Percentiles rank a stretch among this genome's conserved stretches.
Conservation (phyloP, 2,888 invertebrate genomes). For the Andrena marginata region DNA sequence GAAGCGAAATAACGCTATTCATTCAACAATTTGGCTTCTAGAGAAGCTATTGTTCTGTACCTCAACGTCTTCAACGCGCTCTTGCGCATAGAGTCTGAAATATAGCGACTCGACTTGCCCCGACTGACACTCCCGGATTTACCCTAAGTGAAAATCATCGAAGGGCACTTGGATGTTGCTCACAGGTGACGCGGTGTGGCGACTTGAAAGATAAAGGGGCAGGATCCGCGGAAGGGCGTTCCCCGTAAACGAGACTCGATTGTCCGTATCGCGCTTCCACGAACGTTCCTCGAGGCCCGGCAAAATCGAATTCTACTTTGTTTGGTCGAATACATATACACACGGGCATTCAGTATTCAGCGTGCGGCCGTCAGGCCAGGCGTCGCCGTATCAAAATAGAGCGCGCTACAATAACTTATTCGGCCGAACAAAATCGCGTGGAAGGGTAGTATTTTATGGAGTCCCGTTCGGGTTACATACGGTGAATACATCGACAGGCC, state of each 20-base stretch:
- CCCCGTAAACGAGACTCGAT: constrained; percentile 73
- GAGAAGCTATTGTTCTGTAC: no score
- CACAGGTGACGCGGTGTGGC: constrained; percentile 30
- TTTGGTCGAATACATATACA: constrained; percentile 73
- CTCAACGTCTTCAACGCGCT: no score
- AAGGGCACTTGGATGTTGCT: neutral
- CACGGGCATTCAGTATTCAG: constrained; percentile 80
- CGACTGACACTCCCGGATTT: no score
- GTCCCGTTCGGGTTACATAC: constrained; percentile 83
- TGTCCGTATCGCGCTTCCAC: constrained; percentile 71
- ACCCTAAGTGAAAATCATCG: no score
- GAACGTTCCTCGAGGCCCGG: constrained; percentile 56
- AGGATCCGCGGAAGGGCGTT: constrained; percentile 58
- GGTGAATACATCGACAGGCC: constrained; percentile 83
- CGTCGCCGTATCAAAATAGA: constrained; percentile 83
- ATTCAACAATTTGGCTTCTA: no score
- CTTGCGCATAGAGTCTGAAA: no score
- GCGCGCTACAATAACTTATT: constrained; percentile 84
- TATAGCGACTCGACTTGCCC: no score
- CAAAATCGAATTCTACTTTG: constrained; percentile 81
- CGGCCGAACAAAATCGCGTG: constrained; percentile 81
- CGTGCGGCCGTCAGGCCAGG: constrained; percentile 67
- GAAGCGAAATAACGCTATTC: no score
- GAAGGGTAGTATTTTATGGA: constrained; percentile 84
- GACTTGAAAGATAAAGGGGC: constrained; percentile 53